These are phyloP conservation scores for Ephialtes manifestator DNA, from an alignment of 2,888 invertebrate genomes.

Conservation along the genomic window DNA sequence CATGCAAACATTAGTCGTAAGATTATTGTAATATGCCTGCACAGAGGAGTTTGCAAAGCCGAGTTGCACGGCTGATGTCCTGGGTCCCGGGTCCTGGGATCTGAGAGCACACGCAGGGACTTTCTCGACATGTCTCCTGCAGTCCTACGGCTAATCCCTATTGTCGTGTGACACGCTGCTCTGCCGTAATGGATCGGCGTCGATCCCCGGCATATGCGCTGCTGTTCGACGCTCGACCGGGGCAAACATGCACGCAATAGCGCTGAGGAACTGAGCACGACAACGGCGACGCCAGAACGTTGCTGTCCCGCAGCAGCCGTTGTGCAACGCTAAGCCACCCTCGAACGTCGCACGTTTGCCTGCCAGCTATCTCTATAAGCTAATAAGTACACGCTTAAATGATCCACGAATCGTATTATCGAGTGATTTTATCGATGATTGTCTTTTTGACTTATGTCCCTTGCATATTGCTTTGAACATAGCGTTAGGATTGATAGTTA, in stretches of 20 bases:
- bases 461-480: background rate
- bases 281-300: slow-evolving; percentile 51
- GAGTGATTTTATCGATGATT: slow-evolving; percentile 77
- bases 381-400: slow-evolving; percentile 72
- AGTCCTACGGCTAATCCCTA: slow-evolving; percentile 80
- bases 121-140: slow-evolving; percentile 75
- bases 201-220: slow-evolving; percentile 75
- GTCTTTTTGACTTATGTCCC: slow-evolving; percentile 20
- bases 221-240: slow-evolving; percentile 57
- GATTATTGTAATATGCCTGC: slow-evolving; percentile 66
- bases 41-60: slow-evolving; percentile 33
- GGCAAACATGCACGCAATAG: slow-evolving; percentile 69
- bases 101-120: slow-evolving; percentile 66
- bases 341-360: slow-evolving; percentile 28
- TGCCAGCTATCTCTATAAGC: background rate
- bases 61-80: slow-evolving; percentile 20
- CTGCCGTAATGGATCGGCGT: slow-evolving; percentile 84
- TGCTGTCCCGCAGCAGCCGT: slow-evolving; percentile 64
- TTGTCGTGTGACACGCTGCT: slow-evolving; percentile 82
- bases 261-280: slow-evolving; percentile 54
- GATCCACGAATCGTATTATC: slow-evolving; percentile 61
- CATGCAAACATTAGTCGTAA: slow-evolving; percentile 55
- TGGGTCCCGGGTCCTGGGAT: slow-evolving; percentile 38
- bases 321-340: slow-evolving; percentile 71
- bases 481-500: background rate